Percentiles rank a stretch among this genome's conserved stretches.
These are phyloP conservation scores for Astur gentilis DNA, from an alignment of 2,113 vertebrate genomes.

Conservation along the genomic window DNA sequence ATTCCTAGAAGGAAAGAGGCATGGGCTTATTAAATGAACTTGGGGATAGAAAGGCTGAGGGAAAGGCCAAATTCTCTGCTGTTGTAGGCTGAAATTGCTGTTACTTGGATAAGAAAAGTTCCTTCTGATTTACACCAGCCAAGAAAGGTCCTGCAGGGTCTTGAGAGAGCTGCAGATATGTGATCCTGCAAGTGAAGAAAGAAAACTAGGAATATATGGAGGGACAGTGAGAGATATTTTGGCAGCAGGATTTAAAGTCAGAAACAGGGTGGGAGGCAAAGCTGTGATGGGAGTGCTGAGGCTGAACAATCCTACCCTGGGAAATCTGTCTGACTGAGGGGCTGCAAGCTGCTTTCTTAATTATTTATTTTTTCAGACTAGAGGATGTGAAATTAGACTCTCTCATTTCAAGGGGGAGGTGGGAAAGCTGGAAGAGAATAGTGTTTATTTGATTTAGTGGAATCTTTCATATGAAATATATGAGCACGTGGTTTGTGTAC, in stretches of 20 bases:
- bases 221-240: background rate
- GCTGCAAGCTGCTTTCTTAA: background rate
- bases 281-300: background rate
- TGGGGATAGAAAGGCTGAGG: background rate
- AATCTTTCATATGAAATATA: background rate
- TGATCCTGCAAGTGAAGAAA: background rate
- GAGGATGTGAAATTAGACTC: slow-evolving; percentile 4
- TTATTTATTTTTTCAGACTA: background rate
- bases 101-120: background rate
- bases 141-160: slow-evolving; percentile 12
- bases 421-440: background rate
- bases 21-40: background rate
- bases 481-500: fast-evolving
- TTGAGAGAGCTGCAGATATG: background rate
- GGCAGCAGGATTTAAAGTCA: background rate
- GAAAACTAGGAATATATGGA: background rate
- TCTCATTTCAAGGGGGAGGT: background rate
- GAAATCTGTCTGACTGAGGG: background rate
- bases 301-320: slow-evolving; percentile 1
- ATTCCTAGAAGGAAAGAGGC: background rate
- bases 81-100: background rate
- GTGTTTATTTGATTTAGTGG: background rate
- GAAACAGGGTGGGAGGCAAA: background rate
- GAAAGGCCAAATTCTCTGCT: background rate
- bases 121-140: background rate